Percentiles rank a stretch among this genome's conserved stretches.
Evolutionary conservation across 2,113 vertebrate genomes (phyloP).

Genomic region (Carassius carassius): DNA sequence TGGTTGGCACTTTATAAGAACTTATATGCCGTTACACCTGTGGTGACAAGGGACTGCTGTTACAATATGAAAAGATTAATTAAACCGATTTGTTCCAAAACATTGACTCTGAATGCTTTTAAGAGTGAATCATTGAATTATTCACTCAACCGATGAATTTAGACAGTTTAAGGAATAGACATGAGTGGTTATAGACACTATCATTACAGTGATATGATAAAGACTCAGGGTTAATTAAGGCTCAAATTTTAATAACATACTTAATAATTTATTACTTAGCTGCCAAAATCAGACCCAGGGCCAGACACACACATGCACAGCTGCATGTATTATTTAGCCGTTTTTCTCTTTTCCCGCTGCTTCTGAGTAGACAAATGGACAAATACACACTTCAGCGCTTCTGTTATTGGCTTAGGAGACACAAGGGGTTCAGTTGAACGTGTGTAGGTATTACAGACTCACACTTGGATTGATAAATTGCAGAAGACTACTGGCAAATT

Average conservation of each 20-base stretch:
- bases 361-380: neutral
- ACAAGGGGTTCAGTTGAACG: neutral
- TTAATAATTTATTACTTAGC: slow-evolving; percentile 42
- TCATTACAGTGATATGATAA: slow-evolving; percentile 29
- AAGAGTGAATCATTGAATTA: neutral
- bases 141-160: neutral
- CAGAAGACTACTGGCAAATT: neutral
- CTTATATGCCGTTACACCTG: neutral
- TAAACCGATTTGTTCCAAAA: neutral
- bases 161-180: neutral
- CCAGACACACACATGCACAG: neutral
- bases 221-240: slow-evolving; percentile 49
- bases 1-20: neutral
- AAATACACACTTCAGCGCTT: slow-evolving; percentile 8
- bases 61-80: neutral
- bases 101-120: neutral
- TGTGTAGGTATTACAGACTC: slow-evolving; percentile 14
- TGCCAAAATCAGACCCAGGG: slow-evolving; percentile 24
- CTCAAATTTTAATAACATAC: slow-evolving; percentile 43
- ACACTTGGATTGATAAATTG: slow-evolving; percentile 7
- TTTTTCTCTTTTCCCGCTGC: slow-evolving; percentile 32
- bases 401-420: slow-evolving; percentile 16
- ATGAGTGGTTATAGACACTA: neutral
- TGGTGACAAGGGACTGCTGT: neutral
- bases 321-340: slow-evolving; percentile 46